A percentile compares a stretch with the other conserved stretches of the same genome.
Conservation (phyloP, 2,797 vertebrate species). For the Otolemur crassicaudatus region DNA sequence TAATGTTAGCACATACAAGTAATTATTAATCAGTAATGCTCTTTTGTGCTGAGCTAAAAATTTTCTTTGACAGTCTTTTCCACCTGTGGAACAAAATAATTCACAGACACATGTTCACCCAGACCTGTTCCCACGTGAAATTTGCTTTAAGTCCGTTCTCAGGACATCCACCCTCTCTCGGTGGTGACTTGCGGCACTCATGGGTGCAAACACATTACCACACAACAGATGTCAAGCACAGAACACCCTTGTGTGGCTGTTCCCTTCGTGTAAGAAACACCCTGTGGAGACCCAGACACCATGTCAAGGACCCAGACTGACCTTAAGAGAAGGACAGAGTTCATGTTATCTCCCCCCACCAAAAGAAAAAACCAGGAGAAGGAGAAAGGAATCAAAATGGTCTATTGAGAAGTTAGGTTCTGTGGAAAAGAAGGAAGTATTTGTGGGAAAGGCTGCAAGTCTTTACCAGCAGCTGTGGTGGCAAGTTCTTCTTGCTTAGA, state of each 20-base stretch:
- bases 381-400: not conserved
- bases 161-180: not conserved
- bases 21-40: slow-evolving; percentile 57
- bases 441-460: not conserved
- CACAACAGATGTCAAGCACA: not conserved
- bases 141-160: not conserved
- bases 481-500: not conserved
- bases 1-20: slow-evolving; percentile 45
- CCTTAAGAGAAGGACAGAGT: not conserved
- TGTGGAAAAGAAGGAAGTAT: not conserved
- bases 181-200: not conserved
- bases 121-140: not conserved
- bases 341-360: not conserved
- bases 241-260: not conserved
- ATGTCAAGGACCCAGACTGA: not conserved
- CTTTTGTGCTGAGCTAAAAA: not conserved
- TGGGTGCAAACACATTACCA: not conserved
- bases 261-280: not conserved
- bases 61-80: slow-evolving; percentile 39
- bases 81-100: slow-evolving; percentile 51
- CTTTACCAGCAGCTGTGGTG: not conserved
- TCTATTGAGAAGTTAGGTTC: not conserved
- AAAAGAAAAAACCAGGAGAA: not conserved
- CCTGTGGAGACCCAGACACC: not conserved
- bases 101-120: not conserved